phyloP scores from a whole-genome alignment of 2,113 vertebrate species.

The Antigone vipio region DNA sequence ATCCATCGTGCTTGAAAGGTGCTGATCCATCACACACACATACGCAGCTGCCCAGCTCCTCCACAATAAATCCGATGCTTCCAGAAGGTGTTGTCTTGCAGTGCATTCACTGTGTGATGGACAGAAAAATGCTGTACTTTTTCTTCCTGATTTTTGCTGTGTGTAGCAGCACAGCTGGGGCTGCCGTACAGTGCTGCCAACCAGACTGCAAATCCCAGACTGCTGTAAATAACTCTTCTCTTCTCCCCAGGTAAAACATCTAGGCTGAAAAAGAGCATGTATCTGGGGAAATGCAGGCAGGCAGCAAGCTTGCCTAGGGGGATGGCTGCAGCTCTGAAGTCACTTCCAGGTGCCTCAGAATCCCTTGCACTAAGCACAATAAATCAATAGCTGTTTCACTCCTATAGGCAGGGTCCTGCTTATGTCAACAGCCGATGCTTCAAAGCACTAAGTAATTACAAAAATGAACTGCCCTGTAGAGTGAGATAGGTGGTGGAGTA shows the following conservation, averaged over 20 bases:
- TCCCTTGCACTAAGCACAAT: background rate
- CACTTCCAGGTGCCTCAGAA: background rate
- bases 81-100: constrained; percentile 22
- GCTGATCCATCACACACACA: background rate
- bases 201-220: background rate
- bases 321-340: background rate
- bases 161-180: background rate
- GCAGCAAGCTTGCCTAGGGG: background rate
- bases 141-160: background rate
- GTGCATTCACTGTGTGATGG: background rate
- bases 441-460: background rate
- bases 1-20: background rate
- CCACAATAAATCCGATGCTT: background rate
- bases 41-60: background rate
- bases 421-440: background rate
- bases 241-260: background rate
- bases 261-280: background rate
- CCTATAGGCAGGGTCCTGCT: background rate
- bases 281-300: background rate
- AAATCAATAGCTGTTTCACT: background rate
- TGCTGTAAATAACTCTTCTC: background rate
- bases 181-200: background rate
- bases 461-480: background rate
- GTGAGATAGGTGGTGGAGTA: background rate
- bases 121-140: background rate